Evolutionary conservation across 2,113 vertebrate species (phyloP).

Genomic region (Pelusios castaneus): DNA sequence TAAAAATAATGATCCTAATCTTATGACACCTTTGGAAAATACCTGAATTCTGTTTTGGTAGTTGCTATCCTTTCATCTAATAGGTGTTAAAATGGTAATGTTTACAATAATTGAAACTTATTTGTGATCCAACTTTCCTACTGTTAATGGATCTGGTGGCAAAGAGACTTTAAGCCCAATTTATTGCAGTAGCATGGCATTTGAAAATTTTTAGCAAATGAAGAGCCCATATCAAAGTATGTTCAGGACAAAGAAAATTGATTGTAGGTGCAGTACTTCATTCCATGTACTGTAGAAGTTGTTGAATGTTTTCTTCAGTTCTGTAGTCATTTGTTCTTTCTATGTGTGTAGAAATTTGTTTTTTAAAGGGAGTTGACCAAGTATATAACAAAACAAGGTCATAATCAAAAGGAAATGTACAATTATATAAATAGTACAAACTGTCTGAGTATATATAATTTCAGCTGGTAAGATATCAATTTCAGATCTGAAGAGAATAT

Average conservation of each 20-base stretch:
- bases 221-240: not conserved
- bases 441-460: not conserved
- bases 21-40: not conserved
- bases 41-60: no score
- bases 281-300: not conserved
- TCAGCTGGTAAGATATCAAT: conserved; percentile 5
- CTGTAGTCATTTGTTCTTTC: not conserved
- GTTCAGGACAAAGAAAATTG: not conserved
- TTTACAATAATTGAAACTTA: not conserved
- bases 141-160: not conserved
- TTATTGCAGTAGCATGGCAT: not conserved
- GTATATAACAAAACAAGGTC: not conserved
- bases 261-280: not conserved
- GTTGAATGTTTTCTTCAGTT: not conserved
- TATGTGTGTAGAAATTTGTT: not conserved
- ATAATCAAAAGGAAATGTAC: not conserved
- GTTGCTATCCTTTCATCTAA: not conserved
- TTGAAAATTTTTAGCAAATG: not conserved
- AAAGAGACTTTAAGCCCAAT: not conserved
- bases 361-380: not conserved
- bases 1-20: not conserved
- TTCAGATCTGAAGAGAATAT: conserved; percentile 30
- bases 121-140: not conserved
- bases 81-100: not conserved
- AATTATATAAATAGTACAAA: not conserved